Evolutionary conservation across 2,888 invertebrate genomes (phyloP), one percentile per base, ranked within the genome.

Genomic region (Sesamia inferens): DNA sequence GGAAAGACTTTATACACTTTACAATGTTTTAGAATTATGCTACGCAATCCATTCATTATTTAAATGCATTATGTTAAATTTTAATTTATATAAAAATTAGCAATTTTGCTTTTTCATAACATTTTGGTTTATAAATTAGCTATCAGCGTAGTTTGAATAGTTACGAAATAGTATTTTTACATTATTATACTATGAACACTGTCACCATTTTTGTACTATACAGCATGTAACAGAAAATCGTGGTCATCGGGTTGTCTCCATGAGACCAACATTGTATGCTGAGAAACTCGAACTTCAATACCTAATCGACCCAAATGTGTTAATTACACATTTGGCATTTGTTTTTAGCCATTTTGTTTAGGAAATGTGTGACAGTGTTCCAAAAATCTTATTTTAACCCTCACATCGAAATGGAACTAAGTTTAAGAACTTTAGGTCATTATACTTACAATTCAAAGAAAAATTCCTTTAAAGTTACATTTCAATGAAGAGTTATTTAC

Each of bases 11-110:
- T 94, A 92, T 96, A 96, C 95, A 95, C 85, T 95, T 94, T 95
- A 96, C 95, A 94, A 90, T 88, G 83, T 89, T 94, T 96, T 95
- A 95, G 95, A 95, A 95, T 95, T 92, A 94, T 94, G 91, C 94
- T 95, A 96, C 96, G 95, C 95, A 92, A 92, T 91, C 88, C 88
- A 89, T 88, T 83, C 78, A 83, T 85, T 87, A 75, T 84, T 89
- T 88, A 86, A 88, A 88, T 91, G 88, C 88, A 88, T 85, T 87
- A 83, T 76, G 77, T 83, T 73, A 73, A 71, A 75, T 78, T 74
- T 76, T 48, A 68, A 71, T 71, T 57, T 70, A 71, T 73, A 81
- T 73, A 73, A 84, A 79, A 82, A 70, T 39, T 68, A 31, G 76
- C 76, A 67, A 68, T 66, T 71, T 58, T 62, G 67, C 81, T 68